Percentiles rank a stretch among this genome's conserved stretches.
phyloP scores from a whole-genome alignment of 2,888 invertebrate species.

The Tachystola acroxantha region DNA sequence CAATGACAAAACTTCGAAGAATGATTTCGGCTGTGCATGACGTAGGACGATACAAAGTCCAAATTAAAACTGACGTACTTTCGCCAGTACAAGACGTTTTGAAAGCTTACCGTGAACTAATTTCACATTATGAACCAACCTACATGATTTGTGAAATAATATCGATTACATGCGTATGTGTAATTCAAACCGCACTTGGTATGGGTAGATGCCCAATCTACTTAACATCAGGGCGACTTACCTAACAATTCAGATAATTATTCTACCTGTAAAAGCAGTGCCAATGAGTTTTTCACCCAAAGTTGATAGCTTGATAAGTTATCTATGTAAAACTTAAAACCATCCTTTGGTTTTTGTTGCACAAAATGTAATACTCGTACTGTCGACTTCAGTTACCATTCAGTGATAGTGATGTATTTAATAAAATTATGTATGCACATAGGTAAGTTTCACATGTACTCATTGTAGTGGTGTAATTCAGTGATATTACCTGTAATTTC shows the following conservation, averaged over 20 bases:
- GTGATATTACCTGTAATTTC: constrained; percentile 61
- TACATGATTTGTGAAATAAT: no score
- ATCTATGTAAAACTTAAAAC: constrained; percentile 13
- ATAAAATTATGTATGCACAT: constrained; percentile 31
- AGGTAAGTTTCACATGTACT: constrained; percentile 34
- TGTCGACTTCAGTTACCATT: constrained; percentile 58
- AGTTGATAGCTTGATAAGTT: constrained; percentile 8
- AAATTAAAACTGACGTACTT: no score
- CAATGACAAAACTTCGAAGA: no score
- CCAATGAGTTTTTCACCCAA: constrained; percentile 16
- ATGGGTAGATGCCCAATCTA: no score
- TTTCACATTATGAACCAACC: constrained; percentile 2
- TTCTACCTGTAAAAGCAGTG: no score
- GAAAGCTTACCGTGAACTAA: background rate
- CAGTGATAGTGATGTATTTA: constrained; percentile 25
- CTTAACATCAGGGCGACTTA: no score
- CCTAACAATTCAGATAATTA: no score
- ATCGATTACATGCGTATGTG: no score
- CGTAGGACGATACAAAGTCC: no score
- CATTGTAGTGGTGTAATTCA: constrained; percentile 41
- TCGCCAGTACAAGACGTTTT: no score
- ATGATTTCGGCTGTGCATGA: no score
- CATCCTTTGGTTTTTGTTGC: constrained; percentile 33
- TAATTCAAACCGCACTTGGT: constrained; percentile 3
- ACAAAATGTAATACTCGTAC: constrained; percentile 27